Conservation (phyloP, 2,888 invertebrate species). For the Metalampra italica region DNA sequence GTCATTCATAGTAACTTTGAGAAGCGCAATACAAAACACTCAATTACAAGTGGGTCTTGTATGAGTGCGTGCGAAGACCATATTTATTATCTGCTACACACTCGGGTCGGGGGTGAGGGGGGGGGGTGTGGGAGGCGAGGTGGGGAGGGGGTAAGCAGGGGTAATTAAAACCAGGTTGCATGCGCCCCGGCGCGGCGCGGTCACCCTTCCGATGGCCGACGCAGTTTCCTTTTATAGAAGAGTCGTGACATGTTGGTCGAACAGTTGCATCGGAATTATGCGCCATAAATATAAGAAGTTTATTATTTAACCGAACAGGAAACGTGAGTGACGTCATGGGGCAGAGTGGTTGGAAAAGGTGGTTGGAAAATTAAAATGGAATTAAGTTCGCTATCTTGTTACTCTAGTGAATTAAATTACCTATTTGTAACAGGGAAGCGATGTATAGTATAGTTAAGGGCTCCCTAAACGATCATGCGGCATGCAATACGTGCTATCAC, state of each 20-base stretch:
- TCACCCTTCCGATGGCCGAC: conserved; percentile 34
- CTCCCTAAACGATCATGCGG: no score
- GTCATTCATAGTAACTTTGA: no score
- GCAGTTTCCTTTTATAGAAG: conserved; percentile 31
- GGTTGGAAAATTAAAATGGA: no score
- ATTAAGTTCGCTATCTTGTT: no score
- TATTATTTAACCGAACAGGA: neutral
- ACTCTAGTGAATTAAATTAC: no score
- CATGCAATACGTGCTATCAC: no score
- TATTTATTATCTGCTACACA: conserved; percentile 25
- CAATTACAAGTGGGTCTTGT: conserved; percentile 29
- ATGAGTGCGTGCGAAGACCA: conserved; percentile 50
- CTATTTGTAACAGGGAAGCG: no score
- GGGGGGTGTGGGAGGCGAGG: conserved; percentile 17
- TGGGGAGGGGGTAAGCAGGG: conserved; percentile 18
- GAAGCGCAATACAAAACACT: conserved; percentile 21
- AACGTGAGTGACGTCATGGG: neutral
- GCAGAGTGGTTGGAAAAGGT: neutral
- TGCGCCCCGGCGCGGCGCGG: conserved; percentile 23
- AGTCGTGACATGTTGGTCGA: conserved; percentile 19
- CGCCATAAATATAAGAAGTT: neutral
- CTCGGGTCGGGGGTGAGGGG: conserved; percentile 14
- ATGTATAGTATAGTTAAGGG: no score
- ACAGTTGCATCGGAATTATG: neutral
- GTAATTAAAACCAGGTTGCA: conserved; percentile 46